phyloP scores from a whole-genome alignment of 2,797 vertebrate genomes.

The Yasuhikotakia modesta region DNA sequence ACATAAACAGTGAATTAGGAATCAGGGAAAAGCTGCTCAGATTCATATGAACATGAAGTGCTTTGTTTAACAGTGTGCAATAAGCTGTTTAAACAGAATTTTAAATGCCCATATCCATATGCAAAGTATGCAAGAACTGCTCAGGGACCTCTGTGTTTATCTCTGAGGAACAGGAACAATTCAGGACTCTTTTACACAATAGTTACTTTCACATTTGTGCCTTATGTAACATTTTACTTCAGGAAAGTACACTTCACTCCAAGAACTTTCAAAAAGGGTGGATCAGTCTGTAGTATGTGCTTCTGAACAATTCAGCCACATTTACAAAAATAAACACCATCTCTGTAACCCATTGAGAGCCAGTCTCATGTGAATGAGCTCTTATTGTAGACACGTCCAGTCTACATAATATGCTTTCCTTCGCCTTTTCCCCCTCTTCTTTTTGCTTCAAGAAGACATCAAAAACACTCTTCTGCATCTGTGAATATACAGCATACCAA shows the following conservation, averaged over 20 bases:
- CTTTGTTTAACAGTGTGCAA: conserved; percentile 8
- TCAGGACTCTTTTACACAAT: not conserved
- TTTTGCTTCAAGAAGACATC: conserved; percentile 38
- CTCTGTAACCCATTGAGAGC: conserved; percentile 29
- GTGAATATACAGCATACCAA: conserved; percentile 39
- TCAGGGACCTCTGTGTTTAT: not conserved
- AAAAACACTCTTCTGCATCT: conserved; percentile 18
- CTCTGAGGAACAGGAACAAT: not conserved
- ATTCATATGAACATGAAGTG: conserved; percentile 41
- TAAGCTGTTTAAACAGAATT: conserved; percentile 2
- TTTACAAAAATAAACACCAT: conserved; percentile 61
- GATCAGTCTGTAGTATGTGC: conserved; percentile 38
- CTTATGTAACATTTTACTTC: conserved; percentile 15
- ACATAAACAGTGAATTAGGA: conserved; percentile 14
- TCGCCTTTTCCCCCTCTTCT: conserved; percentile 11
- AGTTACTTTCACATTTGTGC: conserved; percentile 15
- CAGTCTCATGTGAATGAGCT: conserved; percentile 30
- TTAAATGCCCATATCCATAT: not conserved
- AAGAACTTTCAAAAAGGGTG: conserved; percentile 29
- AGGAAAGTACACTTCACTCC: conserved; percentile 22
- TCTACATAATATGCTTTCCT: conserved; percentile 7
- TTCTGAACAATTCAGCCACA: conserved; percentile 46
- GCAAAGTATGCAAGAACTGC: not conserved
- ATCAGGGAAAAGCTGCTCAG: conserved; percentile 28
- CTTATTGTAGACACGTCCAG: conserved; percentile 18